Evolutionary conservation across 1,140 invertebrate species (phyloP).

Genomic region (Reticulitermes speratus): DNA sequence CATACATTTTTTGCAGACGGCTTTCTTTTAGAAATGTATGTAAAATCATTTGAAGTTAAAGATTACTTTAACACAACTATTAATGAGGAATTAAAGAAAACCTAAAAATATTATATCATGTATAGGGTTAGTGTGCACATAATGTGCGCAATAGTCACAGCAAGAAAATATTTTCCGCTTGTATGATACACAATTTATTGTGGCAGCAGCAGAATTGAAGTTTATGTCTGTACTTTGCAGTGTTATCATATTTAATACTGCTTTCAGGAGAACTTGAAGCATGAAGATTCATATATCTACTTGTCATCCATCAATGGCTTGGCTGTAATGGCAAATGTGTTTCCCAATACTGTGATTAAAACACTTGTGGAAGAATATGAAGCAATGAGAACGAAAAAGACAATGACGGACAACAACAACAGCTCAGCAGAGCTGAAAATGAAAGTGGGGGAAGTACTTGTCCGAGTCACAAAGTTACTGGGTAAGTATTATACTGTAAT

Average conservation of each 20-base stretch:
- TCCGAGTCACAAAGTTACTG: constrained; percentile 68
- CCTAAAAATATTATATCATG: too few species aligned
- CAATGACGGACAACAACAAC: constrained; percentile 38
- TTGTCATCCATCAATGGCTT: constrained; percentile 75
- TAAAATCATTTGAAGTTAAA: too few species aligned
- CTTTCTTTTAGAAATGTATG: too few species aligned
- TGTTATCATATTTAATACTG: neutral
- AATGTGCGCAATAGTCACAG: neutral
- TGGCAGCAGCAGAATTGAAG: too few species aligned
- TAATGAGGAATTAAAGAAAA: neutral
- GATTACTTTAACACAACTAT: neutral
- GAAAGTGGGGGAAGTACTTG: constrained; percentile 81
- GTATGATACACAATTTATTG: neutral
- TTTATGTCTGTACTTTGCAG: too few species aligned
- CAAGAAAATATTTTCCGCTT: neutral
- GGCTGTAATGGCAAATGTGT: constrained; percentile 60
- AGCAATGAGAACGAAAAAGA: constrained; percentile 45
- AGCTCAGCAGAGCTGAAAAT: constrained; percentile 56
- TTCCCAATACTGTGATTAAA: constrained; percentile 67
- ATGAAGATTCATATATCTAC: constrained; percentile 83
- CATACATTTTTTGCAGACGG: too few species aligned
- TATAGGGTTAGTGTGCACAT: neutral
- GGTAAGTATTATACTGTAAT: constrained; percentile 53
- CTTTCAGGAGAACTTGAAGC: constrained; percentile 68
- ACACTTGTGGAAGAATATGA: constrained; percentile 62